phyloP scores from a whole-genome alignment of 2,113 vertebrate genomes.

The Euleptes europaea region DNA sequence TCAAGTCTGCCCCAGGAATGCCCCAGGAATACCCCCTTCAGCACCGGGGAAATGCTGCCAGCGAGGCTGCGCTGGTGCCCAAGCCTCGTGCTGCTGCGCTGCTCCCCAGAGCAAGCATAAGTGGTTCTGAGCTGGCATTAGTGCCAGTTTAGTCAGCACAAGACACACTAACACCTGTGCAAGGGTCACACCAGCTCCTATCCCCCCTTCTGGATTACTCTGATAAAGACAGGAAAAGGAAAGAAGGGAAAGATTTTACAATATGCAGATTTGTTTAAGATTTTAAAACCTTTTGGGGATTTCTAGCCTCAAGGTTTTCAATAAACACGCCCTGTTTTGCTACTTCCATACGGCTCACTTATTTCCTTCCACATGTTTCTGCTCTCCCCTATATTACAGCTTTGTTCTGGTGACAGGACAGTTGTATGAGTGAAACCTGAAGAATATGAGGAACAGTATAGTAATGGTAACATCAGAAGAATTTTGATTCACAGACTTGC shows the following conservation, averaged over 20 bases:
- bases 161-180: no score
- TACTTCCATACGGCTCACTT: not conserved
- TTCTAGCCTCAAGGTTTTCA: not conserved
- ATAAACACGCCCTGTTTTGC: not conserved
- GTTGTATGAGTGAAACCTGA: conserved; percentile 42
- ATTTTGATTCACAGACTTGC: not conserved
- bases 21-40: no score
- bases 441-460: conserved; percentile 32
- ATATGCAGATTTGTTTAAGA: not conserved
- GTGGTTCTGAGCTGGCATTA: no score
- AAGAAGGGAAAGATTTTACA: not conserved
- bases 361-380: not conserved
- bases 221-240: not conserved
- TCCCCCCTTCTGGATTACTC: no score
- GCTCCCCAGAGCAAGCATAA: no score
- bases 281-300: not conserved
- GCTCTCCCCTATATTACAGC: not conserved
- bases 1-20: no score
- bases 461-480: conserved; percentile 40
- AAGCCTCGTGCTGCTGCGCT: no score
- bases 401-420: conserved; percentile 33
- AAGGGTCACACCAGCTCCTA: no score
- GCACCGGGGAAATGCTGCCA: no score
- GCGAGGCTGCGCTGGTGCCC: no score
- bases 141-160: no score